These are phyloP conservation scores for Parazoanthus swiftii DNA, from an alignment of 92 coral and sea anemone genomes.

Conservation along the genomic window DNA sequence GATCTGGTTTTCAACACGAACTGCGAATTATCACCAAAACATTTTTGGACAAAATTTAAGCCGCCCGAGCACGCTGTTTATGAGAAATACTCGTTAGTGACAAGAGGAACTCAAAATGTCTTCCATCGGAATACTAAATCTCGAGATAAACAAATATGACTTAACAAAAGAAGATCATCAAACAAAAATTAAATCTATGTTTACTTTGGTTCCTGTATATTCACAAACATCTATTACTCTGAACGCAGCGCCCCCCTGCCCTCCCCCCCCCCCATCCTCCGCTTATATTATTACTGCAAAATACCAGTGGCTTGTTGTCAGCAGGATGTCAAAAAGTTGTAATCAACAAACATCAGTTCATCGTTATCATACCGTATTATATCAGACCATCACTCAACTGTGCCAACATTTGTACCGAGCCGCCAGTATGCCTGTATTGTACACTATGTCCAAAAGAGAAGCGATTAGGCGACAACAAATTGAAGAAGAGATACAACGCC, in stretches of 20 bases:
- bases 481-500: conserved; percentile 22
- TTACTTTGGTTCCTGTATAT: neutral
- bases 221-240: neutral
- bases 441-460: conserved; percentile 33
- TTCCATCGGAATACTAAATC: neutral
- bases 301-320: conserved; percentile 6
- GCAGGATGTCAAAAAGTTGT: neutral
- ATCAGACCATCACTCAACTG: neutral
- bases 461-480: neutral
- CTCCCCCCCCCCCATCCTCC: neutral
- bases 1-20: no score
- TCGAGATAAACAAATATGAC: no score
- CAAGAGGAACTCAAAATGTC: no score
- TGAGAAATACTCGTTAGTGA: neutral
- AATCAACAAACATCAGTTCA: neutral
- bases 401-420: neutral
- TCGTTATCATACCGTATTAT: neutral
- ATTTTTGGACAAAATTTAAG: neutral
- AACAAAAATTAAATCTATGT: no score
- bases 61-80: neutral
- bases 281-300: neutral
- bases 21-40: neutral
- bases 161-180: no score
- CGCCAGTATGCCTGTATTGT: conserved; percentile 27
- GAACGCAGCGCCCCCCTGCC: no score